Evolutionary conservation across 1,140 invertebrate species (phyloP), one percentile per base, ranked within the genome.

Genomic region (Brevipalpus yothersi): DNA sequence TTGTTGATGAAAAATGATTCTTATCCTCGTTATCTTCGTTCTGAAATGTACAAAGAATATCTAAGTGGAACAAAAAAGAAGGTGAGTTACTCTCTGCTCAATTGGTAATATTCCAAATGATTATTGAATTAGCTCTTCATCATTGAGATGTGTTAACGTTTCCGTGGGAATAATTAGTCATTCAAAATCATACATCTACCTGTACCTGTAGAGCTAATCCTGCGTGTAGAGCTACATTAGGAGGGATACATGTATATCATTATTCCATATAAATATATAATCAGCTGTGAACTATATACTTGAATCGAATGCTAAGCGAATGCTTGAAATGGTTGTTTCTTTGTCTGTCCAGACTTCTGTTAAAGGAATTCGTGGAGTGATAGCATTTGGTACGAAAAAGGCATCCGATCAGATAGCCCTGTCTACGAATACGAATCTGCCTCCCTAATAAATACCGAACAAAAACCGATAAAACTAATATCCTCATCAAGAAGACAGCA

Each of bases 1-100:
- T 91, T 96, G 69, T 75, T 98, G 60, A 99, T 99, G 95, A 96
- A 96, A 70, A 93, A 86, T 66, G 95, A 99, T 72, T 93, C 86
- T 66, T 99, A 99, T 69, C 92, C 89, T 47, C 78, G 95, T 63
- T 99, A 96, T 71, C 76, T 99, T 58, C 80, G 94, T 56, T 98
- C 94, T 2, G 94, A 98, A 67, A 93, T 95, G 84, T 98, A 96
- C 73, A 95, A 94, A 78, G 91, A 97, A 66, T 92, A 86, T 72
- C 75, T 95, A 56, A 91, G 85, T 72, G 87, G 86, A 64, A 87
- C 86, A 53, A 91, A 92, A 70, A 95, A 95, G 76, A 93, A 93
- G 82, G 85, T 89, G 73, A 51, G 12, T 45, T 45, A 45, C 12
- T 45, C n/a, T 45, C 43, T 45, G 8, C 43, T 12, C 43, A 15